Conservation (phyloP, 2,113 vertebrate genomes). For the Drymodes brunneopygia region DNA sequence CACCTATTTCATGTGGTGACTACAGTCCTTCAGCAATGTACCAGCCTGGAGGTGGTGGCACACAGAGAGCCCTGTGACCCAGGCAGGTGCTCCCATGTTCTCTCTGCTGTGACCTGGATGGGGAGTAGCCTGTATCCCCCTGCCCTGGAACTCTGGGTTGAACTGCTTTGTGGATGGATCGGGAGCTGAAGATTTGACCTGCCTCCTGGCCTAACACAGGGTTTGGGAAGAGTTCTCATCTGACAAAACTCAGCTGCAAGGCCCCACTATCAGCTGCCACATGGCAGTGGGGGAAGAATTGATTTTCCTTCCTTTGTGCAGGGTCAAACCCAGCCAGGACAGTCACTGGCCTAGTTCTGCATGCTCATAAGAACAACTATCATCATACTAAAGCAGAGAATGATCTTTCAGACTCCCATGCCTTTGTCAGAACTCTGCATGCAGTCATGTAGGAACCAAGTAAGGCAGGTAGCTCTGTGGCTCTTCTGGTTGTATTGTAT, state of each 20-base stretch:
- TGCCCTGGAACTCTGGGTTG: rapidly evolving
- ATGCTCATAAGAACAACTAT: rapidly evolving
- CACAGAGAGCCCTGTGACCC: rapidly evolving
- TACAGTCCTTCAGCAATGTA: background rate
- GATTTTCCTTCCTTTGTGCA: background rate
- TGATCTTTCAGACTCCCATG: background rate
- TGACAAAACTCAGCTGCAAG: background rate
- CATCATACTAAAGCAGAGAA: background rate
- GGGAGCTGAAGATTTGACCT: background rate
- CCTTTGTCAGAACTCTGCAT: background rate
- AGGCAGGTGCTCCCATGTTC: background rate
- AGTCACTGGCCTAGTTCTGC: background rate
- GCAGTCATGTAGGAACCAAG: background rate
- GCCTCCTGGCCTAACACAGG: background rate
- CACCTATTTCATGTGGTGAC: rapidly evolving
- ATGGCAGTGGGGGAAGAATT: background rate
- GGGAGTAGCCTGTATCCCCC: background rate
- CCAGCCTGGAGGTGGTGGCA: background rate
- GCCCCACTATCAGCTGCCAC: background rate
- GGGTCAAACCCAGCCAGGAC: background rate
- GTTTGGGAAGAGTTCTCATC: background rate
- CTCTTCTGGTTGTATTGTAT: background rate
- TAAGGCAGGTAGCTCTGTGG: background rate
- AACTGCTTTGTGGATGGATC: background rate
- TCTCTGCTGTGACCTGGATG: background rate